Base-by-base conservation (phyloP, 2,888 invertebrate genomes). In the Octodonta nipae region DNA sequence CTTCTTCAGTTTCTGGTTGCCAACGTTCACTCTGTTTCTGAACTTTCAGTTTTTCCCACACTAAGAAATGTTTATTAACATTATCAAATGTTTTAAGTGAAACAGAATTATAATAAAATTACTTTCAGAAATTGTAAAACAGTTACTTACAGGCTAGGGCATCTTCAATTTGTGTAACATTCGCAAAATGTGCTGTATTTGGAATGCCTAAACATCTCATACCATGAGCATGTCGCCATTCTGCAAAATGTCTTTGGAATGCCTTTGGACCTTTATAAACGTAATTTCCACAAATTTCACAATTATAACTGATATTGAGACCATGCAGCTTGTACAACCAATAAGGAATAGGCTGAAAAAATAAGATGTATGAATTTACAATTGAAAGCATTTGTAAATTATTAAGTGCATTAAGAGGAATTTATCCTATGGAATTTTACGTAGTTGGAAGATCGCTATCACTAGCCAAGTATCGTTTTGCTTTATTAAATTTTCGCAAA, bases 251-350 rank as follows among this genome's bases (percentile, higher is more conserved):
- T 28, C 95, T 72, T 61, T 99, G 98, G 64, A 98, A 99, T 12
- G 98, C 96, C 62, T 99, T 99, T 0, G 98, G 98, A 0, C 98
- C 98, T 55, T 84, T 93, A 65, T 99, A 99, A 0, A 89, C 88
- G 53, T 84, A 92, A 66, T 98, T 98, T 13, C 98, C 98, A 60
- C 98, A 99, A 44, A 99, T 99, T 63, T 99, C 98, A 60, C 98
- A 99, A 37, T 87, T 91, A 61, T 96, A 99, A 57, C 89, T 93
- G 40, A 99, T 93, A 61, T 99, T 99, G 6, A 99, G 68, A 0
- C 98, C 98, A 56, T 99, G 98, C 4, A 99, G 67, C 61, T 99
- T 99, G 66, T 99, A 99, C 33, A 98, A 63, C 96, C 96, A 96
- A 63, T 96, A 96, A 0, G 96, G 95, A 43, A 79, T 79, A 1